Base-by-base conservation (phyloP, 2,888 invertebrate species). In the Therioaphis trifolii region DNA sequence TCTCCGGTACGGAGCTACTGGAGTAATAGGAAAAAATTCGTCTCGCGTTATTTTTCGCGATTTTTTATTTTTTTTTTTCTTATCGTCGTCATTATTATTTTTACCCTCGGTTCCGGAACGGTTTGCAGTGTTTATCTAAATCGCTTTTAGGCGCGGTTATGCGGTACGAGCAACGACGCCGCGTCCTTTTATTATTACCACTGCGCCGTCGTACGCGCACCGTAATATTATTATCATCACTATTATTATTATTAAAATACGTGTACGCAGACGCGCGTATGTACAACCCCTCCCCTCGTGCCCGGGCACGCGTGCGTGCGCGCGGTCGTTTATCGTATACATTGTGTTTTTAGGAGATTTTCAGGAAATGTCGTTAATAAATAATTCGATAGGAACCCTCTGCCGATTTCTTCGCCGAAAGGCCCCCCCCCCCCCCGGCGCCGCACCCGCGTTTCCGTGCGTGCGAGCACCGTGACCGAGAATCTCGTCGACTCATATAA, bases 111-210 rank as follows among this genome's bases (percentile, higher is more conserved):
- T 49, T 4, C n/a, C 21, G n/a, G n/a, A 52, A 4, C 4, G 29
- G 15, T 35, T 15, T 61, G 61, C 43, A 46, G 61, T 18, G 76
- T 76, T 76, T 76, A 76, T 63, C 63, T 63, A 46, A 76, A 76
- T 76, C 46, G 63, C 29, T 63, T 76, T 76, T 29, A n/a, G n/a
- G n/a, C n/a, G n/a, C 63, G 11, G 35, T 58, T n/a, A n/a, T n/a
- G n/a, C n/a, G n/a, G n/a, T 74, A 74, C 4, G 24, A 40, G 21
- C 4, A 55, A 11, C 40, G 24, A 40, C 15, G 35, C 24, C 11
- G 14, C n/a, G n/a, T 63, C 46, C 63, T 63, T 76, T 76, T 76
- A 76, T 76, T n/a, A n/a, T n/a, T n/a, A n/a, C n/a, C n/a, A n/a
- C n/a, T n/a, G n/a, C n/a, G n/a, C n/a, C n/a, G n/a, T n/a, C n/a